phyloP scores from a whole-genome alignment of 2,113 vertebrate species.

The Notarius lentiginosus region DNA sequence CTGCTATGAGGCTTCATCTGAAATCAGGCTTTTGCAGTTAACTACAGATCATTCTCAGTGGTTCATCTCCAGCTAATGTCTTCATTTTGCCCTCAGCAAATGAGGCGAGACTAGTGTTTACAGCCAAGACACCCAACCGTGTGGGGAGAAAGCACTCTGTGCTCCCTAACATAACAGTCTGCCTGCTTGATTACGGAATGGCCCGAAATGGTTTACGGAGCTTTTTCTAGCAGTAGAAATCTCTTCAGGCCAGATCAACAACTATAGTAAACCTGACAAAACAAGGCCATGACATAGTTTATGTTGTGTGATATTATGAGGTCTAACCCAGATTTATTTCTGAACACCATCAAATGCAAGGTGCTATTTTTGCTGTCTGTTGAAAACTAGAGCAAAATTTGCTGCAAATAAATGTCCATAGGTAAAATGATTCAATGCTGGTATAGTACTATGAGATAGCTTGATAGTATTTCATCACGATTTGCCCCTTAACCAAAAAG shows the following conservation, averaged over 20 bases:
- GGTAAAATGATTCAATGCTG: background rate
- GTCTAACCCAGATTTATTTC: background rate
- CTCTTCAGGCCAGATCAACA: background rate
- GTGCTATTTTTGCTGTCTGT: background rate
- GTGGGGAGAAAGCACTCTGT: background rate
- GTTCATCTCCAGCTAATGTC: background rate
- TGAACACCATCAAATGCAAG: background rate
- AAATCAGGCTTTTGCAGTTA: background rate
- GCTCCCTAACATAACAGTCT: background rate
- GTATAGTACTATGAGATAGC: background rate
- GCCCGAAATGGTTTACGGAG: background rate
- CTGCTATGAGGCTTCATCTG: background rate
- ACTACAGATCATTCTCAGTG: background rate
- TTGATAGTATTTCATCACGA: background rate
- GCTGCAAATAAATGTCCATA: background rate
- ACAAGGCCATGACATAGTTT: background rate
- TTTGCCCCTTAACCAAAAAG: background rate
- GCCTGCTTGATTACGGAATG: background rate
- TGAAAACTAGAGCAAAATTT: no score
- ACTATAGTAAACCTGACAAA: background rate
- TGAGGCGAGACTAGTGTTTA: constrained; percentile 5
- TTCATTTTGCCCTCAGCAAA: constrained; percentile 11
- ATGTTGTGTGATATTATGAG: background rate
- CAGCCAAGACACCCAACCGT: background rate
- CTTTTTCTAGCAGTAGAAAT: background rate